These are phyloP conservation scores for Antitype chi DNA, from an alignment of 2,888 invertebrate genomes.

Conservation along the genomic window DNA sequence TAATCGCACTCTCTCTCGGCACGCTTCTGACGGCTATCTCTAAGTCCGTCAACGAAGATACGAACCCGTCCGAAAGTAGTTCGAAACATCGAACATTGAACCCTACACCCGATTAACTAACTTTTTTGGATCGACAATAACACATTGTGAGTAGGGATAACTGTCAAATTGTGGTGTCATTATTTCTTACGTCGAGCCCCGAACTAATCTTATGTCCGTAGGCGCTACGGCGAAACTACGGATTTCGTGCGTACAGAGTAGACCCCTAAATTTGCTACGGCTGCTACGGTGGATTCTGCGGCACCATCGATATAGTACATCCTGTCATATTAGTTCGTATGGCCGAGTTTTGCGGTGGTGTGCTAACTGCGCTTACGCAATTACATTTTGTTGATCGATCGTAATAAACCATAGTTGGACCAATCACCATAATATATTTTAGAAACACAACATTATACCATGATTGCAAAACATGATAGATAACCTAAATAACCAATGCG, in stretches of 20 bases:
- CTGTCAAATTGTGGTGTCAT: no score
- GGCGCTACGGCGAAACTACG: no score
- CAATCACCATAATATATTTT: neutral
- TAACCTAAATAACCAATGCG: constrained; percentile 23
- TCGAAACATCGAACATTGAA: no score
- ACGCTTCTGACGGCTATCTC: neutral
- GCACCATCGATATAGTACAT: neutral
- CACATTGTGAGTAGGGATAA: no score
- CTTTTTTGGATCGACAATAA: no score
- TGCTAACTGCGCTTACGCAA: neutral
- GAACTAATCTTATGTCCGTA: no score
- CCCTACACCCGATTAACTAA: no score
- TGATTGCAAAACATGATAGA: neutral
- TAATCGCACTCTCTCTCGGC: neutral
- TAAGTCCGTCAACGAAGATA: no score
- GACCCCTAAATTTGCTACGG: no score
- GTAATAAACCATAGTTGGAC: neutral
- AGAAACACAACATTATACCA: constrained; percentile 2
- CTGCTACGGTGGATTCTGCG: neutral
- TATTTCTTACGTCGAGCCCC: no score
- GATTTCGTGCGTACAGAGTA: no score
- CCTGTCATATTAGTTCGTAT: neutral
- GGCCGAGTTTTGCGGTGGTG: neutral
- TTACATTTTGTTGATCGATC: neutral
- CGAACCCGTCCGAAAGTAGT: no score